Evolutionary conservation across 2,113 vertebrate species (phyloP), one percentile per base, ranked within the genome.

Genomic region (Oreotragus oreotragus): DNA sequence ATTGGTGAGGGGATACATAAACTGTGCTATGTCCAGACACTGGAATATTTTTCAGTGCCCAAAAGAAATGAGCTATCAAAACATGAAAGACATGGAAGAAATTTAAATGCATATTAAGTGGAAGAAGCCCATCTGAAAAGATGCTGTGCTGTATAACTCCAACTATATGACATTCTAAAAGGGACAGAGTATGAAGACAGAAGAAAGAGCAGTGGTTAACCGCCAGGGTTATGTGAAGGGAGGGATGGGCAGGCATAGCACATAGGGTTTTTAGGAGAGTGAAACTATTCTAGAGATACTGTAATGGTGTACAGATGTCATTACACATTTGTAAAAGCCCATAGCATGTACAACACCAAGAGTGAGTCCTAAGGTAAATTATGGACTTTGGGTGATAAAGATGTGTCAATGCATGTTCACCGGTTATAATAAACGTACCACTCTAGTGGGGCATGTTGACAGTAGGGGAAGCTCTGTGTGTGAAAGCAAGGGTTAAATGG

Each of bases 381-480:
- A 85, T 64, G 12, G 12, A 49, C 23, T 94, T 36, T 16, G 28
- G 23, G 10, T 89, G 47, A 85, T 47, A n/a, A 64, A 73, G n/a
- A 39, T 84, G 1, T 80, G 83, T 95, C 45, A 30, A 0, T 43
- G 27, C 33, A 57, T n/a, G 4, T 39, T 94, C 66, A 27, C 55
- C 53, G 30, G 7, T 70, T 51, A 23, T 33, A 47, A 80, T 9
- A 95, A 84, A 88, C 4, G 13, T 39, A 5, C 23, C 36, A 19
- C 36, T 49, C 21, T 85, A 14, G 7, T 45, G 15, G 43, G 21
- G 7, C 13, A 43, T 62, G 12, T 62, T 73, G 27, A 33, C 84
- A 55, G 8, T 28, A 10, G 14, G 25, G 23, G 21, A 79, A 16
- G 9, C 49, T 60, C 12, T 3, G 0, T 1, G 2, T 30, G 12